Conservation (phyloP, 2,888 invertebrate species). For the Rotaria macrura region DNA sequence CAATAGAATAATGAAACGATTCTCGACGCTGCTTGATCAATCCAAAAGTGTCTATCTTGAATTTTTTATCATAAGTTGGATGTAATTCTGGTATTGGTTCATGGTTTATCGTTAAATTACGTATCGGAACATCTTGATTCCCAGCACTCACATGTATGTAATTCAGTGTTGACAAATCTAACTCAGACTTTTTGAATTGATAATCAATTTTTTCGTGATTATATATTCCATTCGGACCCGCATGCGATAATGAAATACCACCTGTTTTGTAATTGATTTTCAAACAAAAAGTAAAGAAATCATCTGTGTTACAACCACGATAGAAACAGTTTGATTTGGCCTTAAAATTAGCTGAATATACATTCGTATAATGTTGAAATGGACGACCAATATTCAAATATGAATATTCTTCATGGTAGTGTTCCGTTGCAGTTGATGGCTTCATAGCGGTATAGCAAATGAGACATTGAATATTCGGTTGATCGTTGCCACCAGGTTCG, state of each 20-base stretch:
- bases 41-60: neutral
- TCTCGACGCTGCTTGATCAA: neutral
- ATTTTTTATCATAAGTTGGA: neutral
- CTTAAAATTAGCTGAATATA: neutral
- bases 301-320: neutral
- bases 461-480: neutral
- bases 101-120: neutral
- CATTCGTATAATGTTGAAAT: neutral
- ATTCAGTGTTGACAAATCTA: neutral
- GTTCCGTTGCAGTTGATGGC: neutral
- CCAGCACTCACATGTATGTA: neutral
- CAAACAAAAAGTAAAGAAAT: neutral
- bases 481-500: neutral
- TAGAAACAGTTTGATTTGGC: neutral
- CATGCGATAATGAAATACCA: neutral
- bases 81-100: neutral
- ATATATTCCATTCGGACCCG: neutral
- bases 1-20: too few species aligned
- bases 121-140: neutral
- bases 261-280: neutral
- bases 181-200: neutral
- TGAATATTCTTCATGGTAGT: neutral
- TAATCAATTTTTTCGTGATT: neutral
- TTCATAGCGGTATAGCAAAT: neutral
- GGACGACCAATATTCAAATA: neutral